Conservation (phyloP, 2,113 vertebrate species). For the Paramisgurnus dabryanus region DNA sequence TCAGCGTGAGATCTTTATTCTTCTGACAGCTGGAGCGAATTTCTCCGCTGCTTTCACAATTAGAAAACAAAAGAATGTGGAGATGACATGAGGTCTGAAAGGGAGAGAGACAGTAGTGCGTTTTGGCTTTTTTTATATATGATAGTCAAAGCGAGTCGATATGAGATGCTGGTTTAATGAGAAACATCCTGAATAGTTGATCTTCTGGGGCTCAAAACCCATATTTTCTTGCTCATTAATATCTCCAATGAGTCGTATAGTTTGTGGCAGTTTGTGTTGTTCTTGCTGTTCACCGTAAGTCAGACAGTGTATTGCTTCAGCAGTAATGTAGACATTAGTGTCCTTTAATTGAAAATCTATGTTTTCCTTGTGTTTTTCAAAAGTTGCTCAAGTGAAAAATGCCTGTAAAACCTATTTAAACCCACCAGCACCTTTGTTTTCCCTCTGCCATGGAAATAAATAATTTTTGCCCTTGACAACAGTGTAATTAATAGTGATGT, state of each 20-base stretch:
- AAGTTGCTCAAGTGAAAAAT: conserved; percentile 68
- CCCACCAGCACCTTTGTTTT: conserved; percentile 67
- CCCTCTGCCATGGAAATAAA: conserved; percentile 72
- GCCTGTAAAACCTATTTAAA: conserved; percentile 63
- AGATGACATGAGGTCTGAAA: conserved; percentile 48
- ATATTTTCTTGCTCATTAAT: conserved; percentile 60
- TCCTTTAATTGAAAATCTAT: conserved; percentile 69
- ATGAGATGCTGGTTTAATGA: conserved; percentile 18
- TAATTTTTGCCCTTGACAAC: conserved; percentile 72
- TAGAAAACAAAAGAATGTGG: conserved; percentile 36
- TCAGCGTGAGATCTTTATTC: conserved; percentile 48
- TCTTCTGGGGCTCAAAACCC: conserved; percentile 58
- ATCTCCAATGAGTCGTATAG: conserved; percentile 58
- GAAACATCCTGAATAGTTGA: conserved; percentile 60
- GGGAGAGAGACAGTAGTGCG: conserved; percentile 4
- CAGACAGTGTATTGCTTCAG: conserved; percentile 67
- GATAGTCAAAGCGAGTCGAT: background rate
- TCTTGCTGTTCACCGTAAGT: conserved; percentile 59
- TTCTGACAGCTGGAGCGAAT: conserved; percentile 45
- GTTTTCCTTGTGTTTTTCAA: conserved; percentile 60
- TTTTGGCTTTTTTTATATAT: conserved; percentile 12
- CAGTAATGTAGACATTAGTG: conserved; percentile 72
- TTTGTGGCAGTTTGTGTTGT: conserved; percentile 49
- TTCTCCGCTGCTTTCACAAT: conserved; percentile 23
- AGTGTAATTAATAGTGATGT: conserved; percentile 80